phyloP scores from a whole-genome alignment of 64 coral and sea anemone genomes.

The Actinia tenebrosa region DNA sequence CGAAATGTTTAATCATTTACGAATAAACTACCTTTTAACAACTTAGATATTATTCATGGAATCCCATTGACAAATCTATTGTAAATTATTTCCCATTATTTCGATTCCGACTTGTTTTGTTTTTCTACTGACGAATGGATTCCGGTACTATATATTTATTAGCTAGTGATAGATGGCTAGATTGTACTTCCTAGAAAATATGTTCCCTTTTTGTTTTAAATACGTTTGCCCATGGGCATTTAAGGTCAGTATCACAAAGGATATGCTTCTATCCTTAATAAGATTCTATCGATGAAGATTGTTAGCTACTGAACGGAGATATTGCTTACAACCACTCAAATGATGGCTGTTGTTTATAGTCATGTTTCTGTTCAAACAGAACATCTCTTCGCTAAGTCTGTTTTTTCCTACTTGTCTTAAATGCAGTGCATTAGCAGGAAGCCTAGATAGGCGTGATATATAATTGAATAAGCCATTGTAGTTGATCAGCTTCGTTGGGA shows the following conservation, averaged over 20 bases:
- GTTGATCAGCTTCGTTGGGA: too few relatives aligned
- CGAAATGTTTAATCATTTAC: neutral
- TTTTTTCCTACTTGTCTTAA: neutral
- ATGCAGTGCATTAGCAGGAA: neutral
- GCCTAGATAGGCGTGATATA: neutral
- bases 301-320: too few relatives aligned
- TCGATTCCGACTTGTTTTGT: neutral
- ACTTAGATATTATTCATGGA: neutral
- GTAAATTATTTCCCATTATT: neutral
- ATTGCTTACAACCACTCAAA: too few relatives aligned
- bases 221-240: too few relatives aligned
- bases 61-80: neutral
- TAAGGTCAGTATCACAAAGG: too few relatives aligned
- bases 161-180: too few relatives aligned
- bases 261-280: too few relatives aligned
- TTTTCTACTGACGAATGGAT: neutral
- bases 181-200: too few relatives aligned
- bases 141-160: too few relatives aligned
- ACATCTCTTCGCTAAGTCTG: neutral
- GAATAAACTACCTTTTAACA: neutral
- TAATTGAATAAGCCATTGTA: neutral
- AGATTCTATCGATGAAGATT: too few relatives aligned
- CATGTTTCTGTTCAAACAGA: neutral
- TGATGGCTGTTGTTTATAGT: too few relatives aligned
- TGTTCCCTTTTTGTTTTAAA: too few relatives aligned